Percentiles rank a stretch among this genome's conserved stretches.
Conservation (phyloP, 2,797 vertebrate genomes). For the Scolopax rusticola region DNA sequence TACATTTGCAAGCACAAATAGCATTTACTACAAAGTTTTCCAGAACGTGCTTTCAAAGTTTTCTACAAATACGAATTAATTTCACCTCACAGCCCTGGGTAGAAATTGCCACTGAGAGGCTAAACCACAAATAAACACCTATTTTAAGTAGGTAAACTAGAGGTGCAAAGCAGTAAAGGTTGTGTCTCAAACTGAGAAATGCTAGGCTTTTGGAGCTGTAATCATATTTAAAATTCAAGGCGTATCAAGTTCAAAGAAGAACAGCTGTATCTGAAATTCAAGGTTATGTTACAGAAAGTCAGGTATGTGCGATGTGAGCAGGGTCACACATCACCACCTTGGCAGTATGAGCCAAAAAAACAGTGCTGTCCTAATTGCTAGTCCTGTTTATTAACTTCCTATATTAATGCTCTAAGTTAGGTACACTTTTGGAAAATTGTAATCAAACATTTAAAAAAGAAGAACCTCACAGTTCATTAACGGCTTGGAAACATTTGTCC, state of each 20-base stretch:
- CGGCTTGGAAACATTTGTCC: neutral
- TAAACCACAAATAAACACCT: neutral
- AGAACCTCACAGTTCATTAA: neutral
- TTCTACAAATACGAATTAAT: neutral
- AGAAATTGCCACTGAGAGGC: neutral
- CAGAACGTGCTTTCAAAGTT: neutral
- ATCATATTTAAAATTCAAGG: neutral
- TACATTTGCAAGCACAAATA: neutral
- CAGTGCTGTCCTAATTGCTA: neutral
- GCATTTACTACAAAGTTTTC: neutral
- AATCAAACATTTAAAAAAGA: neutral
- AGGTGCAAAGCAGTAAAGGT: neutral
- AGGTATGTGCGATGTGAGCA: neutral
- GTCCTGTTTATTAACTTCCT: neutral
- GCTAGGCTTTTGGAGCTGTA: neutral
- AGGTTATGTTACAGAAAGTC: neutral
- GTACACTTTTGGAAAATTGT: neutral
- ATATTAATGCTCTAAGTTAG: neutral
- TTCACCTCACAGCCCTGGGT: neutral
- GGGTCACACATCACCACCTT: neutral
- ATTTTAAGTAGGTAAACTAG: neutral
- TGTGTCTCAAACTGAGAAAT: neutral
- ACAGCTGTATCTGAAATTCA: accelerated
- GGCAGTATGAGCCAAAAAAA: neutral
- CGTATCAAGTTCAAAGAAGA: neutral